Evolutionary conservation across 2,113 vertebrate species (phyloP), one percentile per base, ranked within the genome.

Genomic region (Podarcis muralis): DNA sequence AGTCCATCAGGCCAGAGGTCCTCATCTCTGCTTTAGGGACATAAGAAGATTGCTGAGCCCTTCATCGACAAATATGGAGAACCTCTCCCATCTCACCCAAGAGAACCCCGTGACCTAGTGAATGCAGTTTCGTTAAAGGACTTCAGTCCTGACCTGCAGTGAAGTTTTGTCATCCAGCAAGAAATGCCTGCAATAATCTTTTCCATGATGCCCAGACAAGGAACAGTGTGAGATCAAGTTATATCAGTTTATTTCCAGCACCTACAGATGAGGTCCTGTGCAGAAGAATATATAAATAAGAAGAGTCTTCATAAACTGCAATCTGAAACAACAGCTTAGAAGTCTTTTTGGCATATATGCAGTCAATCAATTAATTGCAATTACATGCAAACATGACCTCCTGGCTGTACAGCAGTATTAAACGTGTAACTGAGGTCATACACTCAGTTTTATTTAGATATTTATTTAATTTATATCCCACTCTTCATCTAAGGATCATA

Each of bases 231-330:
- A 12, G 22, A 6, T 35, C 18, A 22, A 13, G 23, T 77, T 40
- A 71, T n/a, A 20, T 20, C 59, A 11, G 75, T 79, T 80, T 87
- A 93, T 90, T 89, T 76, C 11, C 18, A 53, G 72, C 20, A 37
- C 18, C 12, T 35, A 57, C 0, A 8, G 48, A 2, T 48, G 92
- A 94, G 37, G 5, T 11, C 62, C 92, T 96, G 79, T 32, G 40
- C 79, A 90, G 86, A 78, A 48, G 91, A 91, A 53, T 88, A 53
- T 88, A 40, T 22, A 66, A 88, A 81, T 25, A 85, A 74, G 11
- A n/a, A 25, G 6, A 68, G 48, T 25, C 57, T 37, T 16, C n/a
- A 66, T n/a, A 16, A 23, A 40, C 72, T 81, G 32, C 35, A 30
- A 62, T 9, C 35, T n/a, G 35, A 76, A 25, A 23, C n/a, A 37